These are phyloP conservation scores for Agrochola circellaris DNA, from an alignment of 2,888 invertebrate genomes.

Conservation along the genomic window DNA sequence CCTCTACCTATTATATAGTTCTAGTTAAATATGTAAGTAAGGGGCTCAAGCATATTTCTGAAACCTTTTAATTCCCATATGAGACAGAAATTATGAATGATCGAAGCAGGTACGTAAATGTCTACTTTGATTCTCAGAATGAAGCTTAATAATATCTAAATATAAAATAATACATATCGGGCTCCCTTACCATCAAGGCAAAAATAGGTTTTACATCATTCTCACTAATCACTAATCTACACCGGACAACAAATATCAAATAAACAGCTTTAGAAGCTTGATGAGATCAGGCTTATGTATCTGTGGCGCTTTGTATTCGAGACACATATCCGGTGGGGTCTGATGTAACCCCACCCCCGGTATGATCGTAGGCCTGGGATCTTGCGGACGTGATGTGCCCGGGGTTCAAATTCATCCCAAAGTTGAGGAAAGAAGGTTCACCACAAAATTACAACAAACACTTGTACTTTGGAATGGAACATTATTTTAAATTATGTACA, in stretches of 20 bases:
- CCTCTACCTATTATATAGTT: neutral
- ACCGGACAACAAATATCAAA: slow-evolving; percentile 34
- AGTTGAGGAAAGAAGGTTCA: slow-evolving; percentile 23
- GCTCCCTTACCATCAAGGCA: neutral
- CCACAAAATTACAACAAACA: neutral
- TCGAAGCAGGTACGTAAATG: neutral
- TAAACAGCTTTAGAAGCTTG: slow-evolving; percentile 38
- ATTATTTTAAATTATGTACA: neutral
- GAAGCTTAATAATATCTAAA: neutral
- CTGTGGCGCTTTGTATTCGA: slow-evolving; percentile 61
- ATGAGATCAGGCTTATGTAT: slow-evolving; percentile 40
- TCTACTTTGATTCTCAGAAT: too few species aligned
- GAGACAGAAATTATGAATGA: neutral
- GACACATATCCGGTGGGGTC: slow-evolving; percentile 64
- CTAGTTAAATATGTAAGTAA: neutral
- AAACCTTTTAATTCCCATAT: neutral
- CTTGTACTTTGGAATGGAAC: neutral
- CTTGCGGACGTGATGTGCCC: slow-evolving; percentile 70
- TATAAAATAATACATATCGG: neutral
- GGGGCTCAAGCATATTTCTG: neutral
- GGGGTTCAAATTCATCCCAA: slow-evolving; percentile 23
- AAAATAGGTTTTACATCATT: neutral
- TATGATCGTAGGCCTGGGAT: slow-evolving; percentile 69
- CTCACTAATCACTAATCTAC: neutral
- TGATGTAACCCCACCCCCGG: slow-evolving; percentile 55